A percentile compares a stretch with the other conserved stretches of the same genome.
phyloP scores from a whole-genome alignment of 2,113 vertebrate genomes.

The Phrynosoma platyrhinos region DNA sequence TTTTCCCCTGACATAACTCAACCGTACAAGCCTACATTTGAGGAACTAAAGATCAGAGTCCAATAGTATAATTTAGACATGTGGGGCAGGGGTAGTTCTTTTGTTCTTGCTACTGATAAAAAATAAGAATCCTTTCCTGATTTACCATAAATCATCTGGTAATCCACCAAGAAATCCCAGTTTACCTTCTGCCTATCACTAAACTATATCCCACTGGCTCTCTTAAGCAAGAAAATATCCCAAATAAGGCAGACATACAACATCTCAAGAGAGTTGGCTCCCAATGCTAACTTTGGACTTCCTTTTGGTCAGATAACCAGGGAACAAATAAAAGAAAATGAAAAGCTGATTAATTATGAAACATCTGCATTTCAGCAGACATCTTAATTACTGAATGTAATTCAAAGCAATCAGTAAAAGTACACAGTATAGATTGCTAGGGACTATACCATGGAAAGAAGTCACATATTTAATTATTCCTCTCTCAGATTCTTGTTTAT shows the following conservation, averaged over 20 bases:
- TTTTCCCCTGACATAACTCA: too few species aligned
- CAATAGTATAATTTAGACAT: background rate
- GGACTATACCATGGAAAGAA: too few species aligned
- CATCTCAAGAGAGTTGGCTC: background rate
- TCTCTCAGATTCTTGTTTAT: background rate
- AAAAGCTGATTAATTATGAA: background rate
- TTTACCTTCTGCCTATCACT: background rate
- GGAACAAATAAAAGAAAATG: background rate
- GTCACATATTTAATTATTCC: background rate
- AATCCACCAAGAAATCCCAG: background rate
- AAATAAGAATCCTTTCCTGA: too few species aligned
- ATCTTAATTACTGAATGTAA: too few species aligned
- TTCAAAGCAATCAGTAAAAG: too few species aligned
- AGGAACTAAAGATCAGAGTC: too few species aligned
- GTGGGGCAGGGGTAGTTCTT: background rate
- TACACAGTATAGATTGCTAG: too few species aligned
- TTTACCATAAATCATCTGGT: background rate
- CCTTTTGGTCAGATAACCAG: background rate
- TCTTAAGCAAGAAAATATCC: background rate
- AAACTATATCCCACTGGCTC: background rate
- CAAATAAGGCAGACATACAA: background rate
- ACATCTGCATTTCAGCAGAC: background rate
- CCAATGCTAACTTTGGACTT: background rate
- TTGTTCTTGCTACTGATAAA: too few species aligned
- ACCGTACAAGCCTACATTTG: too few species aligned